Evolutionary conservation across 1,140 invertebrate genomes (phyloP).

Genomic region (Trialeurodes vaporariorum): DNA sequence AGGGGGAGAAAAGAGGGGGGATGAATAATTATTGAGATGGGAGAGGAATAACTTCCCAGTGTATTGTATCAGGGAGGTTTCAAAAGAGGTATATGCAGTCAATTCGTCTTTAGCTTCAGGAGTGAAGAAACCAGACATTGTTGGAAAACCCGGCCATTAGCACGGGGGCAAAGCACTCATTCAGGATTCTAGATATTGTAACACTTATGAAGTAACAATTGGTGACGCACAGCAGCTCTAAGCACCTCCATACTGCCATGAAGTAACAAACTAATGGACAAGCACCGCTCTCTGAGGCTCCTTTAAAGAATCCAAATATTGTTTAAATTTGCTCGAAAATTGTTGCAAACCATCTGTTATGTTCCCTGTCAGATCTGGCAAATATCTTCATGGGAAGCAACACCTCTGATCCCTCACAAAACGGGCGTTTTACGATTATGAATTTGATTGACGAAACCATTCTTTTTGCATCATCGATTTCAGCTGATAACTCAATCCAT

Average conservation of each 20-base stretch:
- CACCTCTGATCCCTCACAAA: background rate
- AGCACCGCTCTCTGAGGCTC: background rate
- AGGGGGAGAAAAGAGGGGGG: no score
- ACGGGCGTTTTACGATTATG: background rate
- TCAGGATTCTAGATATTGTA: background rate
- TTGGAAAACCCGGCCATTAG: background rate
- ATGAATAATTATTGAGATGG: no score
- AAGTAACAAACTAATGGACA: background rate
- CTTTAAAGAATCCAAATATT: background rate
- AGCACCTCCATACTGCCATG: background rate
- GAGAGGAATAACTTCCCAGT: no score
- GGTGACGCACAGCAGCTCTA: background rate
- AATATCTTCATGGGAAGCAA: background rate
- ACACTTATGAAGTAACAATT: background rate
- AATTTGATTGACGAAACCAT: background rate
- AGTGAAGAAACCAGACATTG: background rate
- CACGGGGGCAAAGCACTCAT: background rate
- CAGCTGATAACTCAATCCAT: background rate
- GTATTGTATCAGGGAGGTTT: background rate
- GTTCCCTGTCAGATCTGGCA: background rate
- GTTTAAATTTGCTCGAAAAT: background rate
- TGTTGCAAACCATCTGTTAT: background rate
- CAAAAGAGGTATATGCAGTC: background rate
- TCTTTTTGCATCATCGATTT: background rate
- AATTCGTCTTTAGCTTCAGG: background rate